Conservation (phyloP, 2,888 invertebrate species). For the Tineola bisselliella region DNA sequence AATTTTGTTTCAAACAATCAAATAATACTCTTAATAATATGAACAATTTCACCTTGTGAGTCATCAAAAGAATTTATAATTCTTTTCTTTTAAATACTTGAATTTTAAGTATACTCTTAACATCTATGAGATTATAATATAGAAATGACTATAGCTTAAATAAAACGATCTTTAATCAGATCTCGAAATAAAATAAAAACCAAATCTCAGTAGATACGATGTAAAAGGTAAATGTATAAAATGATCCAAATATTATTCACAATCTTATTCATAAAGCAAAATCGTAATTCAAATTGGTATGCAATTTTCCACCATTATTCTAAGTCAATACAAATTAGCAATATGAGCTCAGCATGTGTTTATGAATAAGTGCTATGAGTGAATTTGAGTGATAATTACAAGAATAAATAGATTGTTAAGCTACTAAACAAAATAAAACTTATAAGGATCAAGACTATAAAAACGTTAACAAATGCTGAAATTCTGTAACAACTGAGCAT, state of each 20-base stretch:
- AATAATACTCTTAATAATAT: background rate
- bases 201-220: too few relatives aligned
- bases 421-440: background rate
- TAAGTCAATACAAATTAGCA: background rate
- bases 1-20: background rate
- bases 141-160: slow-evolving; percentile 3
- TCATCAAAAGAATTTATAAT: slow-evolving; percentile 4
- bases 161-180: too few relatives aligned
- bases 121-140: background rate
- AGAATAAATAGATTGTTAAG: background rate
- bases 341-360: background rate
- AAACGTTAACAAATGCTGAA: too few relatives aligned
- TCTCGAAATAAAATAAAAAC: too few relatives aligned
- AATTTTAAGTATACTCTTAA: background rate
- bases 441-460: background rate
- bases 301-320: background rate
- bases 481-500: too few relatives aligned
- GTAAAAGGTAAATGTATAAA: too few relatives aligned
- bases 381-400: background rate
- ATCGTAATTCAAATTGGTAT: too few relatives aligned
- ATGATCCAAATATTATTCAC: too few relatives aligned
- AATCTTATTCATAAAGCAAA: too few relatives aligned
- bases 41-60: slow-evolving; percentile 3
- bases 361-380: background rate
- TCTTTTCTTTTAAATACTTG: background rate